These are phyloP conservation scores for Belgica antarctica DNA, from an alignment of 2,888 invertebrate species.

Conservation along the genomic window DNA sequence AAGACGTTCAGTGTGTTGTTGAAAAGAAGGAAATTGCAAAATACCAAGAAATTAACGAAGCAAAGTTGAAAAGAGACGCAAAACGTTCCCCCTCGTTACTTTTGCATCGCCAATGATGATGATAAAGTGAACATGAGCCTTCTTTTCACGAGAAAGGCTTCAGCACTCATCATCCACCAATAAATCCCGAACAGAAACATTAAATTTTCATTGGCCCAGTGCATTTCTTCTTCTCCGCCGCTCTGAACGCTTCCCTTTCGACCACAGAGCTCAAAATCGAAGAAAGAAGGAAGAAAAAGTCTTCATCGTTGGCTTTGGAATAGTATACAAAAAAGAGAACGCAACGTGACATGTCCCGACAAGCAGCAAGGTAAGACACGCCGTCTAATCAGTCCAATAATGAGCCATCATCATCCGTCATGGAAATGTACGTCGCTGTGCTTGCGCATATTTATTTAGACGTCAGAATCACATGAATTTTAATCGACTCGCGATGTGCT, in stretches of 20 bases:
- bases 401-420: neutral
- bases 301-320: slow-evolving; percentile 2
- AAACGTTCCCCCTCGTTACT: neutral
- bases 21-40: slow-evolving; percentile 42
- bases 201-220: neutral
- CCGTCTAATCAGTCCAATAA: neutral
- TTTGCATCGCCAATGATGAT: neutral
- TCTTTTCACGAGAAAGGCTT: neutral
- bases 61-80: neutral
- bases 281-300: neutral
- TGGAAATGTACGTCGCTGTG: neutral
- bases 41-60: slow-evolving; percentile 27
- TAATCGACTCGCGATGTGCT: no score
- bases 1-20: slow-evolving; percentile 30
- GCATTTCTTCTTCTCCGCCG: neutral
- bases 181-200: neutral
- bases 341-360: slow-evolving; percentile 40
- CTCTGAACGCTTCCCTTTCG: neutral
- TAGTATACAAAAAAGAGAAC: slow-evolving; percentile 27
- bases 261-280: no score
- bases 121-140: neutral
- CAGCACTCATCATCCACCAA: neutral
- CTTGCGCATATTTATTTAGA: no score
- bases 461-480: no score
- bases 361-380: slow-evolving; percentile 34